These are phyloP conservation scores for Diogma glabrata DNA, from an alignment of 2,888 invertebrate species.

Conservation along the genomic window DNA sequence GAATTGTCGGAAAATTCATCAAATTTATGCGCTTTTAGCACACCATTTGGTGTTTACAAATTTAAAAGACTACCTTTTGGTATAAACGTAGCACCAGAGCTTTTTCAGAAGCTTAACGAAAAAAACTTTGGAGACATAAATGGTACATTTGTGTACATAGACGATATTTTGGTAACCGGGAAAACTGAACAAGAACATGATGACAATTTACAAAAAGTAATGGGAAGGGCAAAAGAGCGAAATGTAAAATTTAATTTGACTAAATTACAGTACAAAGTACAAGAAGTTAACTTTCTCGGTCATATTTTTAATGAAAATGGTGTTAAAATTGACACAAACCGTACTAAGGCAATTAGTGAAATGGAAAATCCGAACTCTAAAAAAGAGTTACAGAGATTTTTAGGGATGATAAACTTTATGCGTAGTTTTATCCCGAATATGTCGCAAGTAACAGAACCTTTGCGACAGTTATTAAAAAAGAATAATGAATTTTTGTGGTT, in stretches of 20 bases:
- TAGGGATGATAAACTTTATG: too few relatives aligned
- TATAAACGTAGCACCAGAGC: not conserved
- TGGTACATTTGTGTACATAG: conserved; percentile 14
- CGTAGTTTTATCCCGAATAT: too few relatives aligned
- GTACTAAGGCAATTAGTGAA: conserved; percentile 8
- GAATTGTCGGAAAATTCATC: too few relatives aligned
- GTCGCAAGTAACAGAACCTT: too few relatives aligned
- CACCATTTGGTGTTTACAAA: not conserved
- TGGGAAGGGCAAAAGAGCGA: conserved; percentile 9
- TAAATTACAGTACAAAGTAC: conserved; percentile 15
- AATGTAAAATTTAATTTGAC: conserved; percentile 14
- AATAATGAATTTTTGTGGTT: too few relatives aligned
- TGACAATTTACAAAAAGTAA: conserved; percentile 11
- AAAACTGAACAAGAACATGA: conserved; percentile 15
- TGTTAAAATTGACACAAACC: not conserved
- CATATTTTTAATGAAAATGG: conserved; percentile 10
- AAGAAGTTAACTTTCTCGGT: conserved; percentile 15
- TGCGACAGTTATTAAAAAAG: too few relatives aligned
- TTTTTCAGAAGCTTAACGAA: not conserved
- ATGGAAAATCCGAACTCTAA: too few relatives aligned
- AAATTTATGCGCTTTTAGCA: not conserved
- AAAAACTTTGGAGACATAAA: not conserved
- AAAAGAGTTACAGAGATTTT: too few relatives aligned
- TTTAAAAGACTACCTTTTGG: not conserved
- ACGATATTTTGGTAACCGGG: conserved; percentile 14